phyloP scores from a whole-genome alignment of 1,140 invertebrate genomes.

The Pararge aegeria region DNA sequence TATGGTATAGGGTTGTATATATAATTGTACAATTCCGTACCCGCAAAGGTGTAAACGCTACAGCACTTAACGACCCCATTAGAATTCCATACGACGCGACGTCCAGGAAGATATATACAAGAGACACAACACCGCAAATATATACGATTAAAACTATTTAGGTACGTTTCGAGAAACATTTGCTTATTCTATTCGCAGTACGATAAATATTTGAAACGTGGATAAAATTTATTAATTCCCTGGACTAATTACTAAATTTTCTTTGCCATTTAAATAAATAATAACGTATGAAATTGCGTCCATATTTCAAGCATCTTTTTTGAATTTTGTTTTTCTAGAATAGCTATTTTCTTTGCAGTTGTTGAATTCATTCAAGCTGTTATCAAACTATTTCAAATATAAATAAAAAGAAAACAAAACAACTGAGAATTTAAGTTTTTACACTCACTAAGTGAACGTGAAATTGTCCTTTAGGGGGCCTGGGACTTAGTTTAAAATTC shows the following conservation, averaged over 20 bases:
- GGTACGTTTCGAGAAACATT: background rate
- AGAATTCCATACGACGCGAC: conserved; percentile 10
- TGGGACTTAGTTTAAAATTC: conserved; percentile 25
- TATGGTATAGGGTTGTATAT: background rate
- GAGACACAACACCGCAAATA: conserved; percentile 5
- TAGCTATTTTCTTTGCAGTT: too few relatives aligned
- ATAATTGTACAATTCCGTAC: conserved; percentile 3
- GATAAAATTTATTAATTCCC: background rate
- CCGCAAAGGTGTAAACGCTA: conserved; percentile 11
- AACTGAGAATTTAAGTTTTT: background rate
- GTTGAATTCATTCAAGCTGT: background rate
- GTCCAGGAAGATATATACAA: conserved; percentile 11
- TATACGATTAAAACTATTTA: conserved; percentile 10
- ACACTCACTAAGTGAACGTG: conserved; percentile 7
- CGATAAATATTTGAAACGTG: background rate
- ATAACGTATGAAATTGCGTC: too few relatives aligned
- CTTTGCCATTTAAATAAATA: too few relatives aligned
- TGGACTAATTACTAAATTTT: too few relatives aligned
- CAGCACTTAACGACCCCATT: conserved; percentile 10
- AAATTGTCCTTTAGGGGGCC: conserved; percentile 14
- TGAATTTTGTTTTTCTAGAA: too few relatives aligned
- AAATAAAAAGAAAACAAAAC: background rate
- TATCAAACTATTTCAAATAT: background rate
- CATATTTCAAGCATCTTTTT: too few relatives aligned
- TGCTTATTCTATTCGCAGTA: background rate